Conservation (phyloP, 2,797 vertebrate genomes). For the Chrosomus eos region DNA sequence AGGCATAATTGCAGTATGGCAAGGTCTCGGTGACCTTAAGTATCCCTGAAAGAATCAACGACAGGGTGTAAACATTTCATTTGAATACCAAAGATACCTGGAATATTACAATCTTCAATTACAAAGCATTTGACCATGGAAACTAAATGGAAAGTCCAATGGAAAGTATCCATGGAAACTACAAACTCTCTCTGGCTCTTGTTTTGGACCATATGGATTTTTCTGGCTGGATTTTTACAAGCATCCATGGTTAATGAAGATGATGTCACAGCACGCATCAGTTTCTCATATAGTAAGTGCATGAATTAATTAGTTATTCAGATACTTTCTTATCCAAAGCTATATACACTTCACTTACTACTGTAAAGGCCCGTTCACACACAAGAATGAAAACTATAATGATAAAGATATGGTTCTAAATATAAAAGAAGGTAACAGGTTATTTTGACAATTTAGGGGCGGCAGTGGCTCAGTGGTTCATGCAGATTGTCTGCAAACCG, state of each 20-base stretch:
- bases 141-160: conserved; percentile 28
- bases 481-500: too few species aligned
- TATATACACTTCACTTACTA: not conserved
- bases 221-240: conserved; percentile 37
- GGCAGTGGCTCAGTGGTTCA: too few species aligned
- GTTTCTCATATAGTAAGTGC: conserved; percentile 51
- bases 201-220: conserved; percentile 51
- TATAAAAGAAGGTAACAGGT: not conserved
- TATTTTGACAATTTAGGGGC: not conserved
- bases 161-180: conserved; percentile 40
- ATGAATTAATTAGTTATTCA: not conserved
- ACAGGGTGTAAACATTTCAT: conserved; percentile 8
- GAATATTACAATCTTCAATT: conserved; percentile 22
- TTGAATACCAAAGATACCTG: conserved; percentile 32
- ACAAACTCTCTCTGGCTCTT: conserved; percentile 41
- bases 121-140: conserved; percentile 19
- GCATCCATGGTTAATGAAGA: conserved; percentile 29
- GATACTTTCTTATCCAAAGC: conserved; percentile 3
- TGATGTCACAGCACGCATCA: conserved; percentile 51
- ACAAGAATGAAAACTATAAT: not conserved
- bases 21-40: conserved; percentile 3
- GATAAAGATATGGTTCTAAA: not conserved
- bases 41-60: not conserved
- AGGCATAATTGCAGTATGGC: conserved; percentile 4
- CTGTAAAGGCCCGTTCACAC: not conserved